These are phyloP conservation scores for Petroica traversi DNA, from an alignment of 2,113 vertebrate species.

Conservation along the genomic window DNA sequence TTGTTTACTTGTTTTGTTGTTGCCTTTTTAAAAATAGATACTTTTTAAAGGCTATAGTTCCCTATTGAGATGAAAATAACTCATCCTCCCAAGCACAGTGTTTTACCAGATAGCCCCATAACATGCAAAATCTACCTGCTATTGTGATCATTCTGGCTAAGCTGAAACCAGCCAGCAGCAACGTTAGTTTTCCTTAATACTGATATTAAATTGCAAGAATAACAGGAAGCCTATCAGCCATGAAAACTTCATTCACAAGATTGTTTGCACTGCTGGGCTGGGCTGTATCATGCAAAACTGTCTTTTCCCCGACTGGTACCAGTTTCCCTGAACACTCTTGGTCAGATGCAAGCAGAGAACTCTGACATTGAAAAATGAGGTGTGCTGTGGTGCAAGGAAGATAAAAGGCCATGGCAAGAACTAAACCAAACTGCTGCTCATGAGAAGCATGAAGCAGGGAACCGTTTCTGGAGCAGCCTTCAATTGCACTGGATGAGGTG, in stretches of 20 bases:
- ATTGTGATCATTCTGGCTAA: background rate
- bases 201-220: background rate
- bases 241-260: background rate
- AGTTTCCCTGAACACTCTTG: background rate
- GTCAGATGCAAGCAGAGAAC: background rate
- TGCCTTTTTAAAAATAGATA: background rate
- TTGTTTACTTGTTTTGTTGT: background rate
- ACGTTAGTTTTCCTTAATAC: background rate
- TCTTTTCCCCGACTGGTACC: background rate
- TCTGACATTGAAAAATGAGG: accelerated
- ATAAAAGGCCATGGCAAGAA: background rate
- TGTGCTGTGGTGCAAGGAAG: background rate
- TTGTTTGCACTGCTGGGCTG: conserved; percentile 10
- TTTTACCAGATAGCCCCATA: background rate
- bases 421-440: background rate
- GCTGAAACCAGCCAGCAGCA: background rate
- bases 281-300: background rate
- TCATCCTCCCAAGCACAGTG: background rate
- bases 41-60: background rate
- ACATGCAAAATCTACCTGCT: background rate
- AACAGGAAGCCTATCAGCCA: conserved; percentile 30
- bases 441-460: background rate
- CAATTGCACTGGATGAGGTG: background rate
- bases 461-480: background rate
- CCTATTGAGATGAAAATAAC: background rate